phyloP scores from a whole-genome alignment of 35 echinoderm and acorn worm species.

The Hemicentrotus pulcherrimus region DNA sequence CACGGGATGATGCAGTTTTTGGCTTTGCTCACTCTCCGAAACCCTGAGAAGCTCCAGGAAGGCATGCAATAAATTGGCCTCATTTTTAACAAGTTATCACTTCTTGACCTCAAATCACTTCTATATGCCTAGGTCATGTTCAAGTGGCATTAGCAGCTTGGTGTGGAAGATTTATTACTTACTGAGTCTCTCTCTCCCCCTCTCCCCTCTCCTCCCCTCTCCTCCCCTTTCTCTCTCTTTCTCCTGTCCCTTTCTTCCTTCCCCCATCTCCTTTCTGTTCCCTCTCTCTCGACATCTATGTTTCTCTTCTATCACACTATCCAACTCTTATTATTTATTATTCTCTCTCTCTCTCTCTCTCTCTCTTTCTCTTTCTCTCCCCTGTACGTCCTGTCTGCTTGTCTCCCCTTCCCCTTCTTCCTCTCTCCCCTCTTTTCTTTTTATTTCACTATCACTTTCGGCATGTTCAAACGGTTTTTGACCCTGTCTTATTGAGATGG shows the following conservation, averaged over 20 bases:
- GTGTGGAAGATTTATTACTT: neutral
- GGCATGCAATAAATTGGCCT: neutral
- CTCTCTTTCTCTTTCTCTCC: too few species aligned
- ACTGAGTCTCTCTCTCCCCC: neutral
- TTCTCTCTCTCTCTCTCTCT: too few species aligned
- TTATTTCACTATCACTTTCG: neutral
- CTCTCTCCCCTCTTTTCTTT: neutral
- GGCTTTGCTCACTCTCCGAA: too few species aligned
- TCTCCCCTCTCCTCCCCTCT: neutral
- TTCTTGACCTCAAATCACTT: neutral
- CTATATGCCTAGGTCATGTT: neutral
- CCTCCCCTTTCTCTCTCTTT: too few species aligned
- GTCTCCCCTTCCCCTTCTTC: neutral
- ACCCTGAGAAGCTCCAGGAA: neutral
- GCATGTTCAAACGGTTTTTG: neutral
- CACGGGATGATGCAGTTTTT: too few species aligned
- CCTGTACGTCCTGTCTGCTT: too few species aligned
- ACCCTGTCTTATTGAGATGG: neutral
- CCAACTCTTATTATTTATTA: too few species aligned
- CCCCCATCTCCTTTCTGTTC: too few species aligned
- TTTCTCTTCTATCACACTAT: too few species aligned
- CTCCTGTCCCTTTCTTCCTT: too few species aligned
- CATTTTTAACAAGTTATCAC: constrained; percentile 19
- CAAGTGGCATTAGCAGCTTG: neutral
- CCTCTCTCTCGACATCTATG: too few species aligned